phyloP scores from a whole-genome alignment of 2,888 invertebrate species.

The Dolomedes plantarius region DNA sequence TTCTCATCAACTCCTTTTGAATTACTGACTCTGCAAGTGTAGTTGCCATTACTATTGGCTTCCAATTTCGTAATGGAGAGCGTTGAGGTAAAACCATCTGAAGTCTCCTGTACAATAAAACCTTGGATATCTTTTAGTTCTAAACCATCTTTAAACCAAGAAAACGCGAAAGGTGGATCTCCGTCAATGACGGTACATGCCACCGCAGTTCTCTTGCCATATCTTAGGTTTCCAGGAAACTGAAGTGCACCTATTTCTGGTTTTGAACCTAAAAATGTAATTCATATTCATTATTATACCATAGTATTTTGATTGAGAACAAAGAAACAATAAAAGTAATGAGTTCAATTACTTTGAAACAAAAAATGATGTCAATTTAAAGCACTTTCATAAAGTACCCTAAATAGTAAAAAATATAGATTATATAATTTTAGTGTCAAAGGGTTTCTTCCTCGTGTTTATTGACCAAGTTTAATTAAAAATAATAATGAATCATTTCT shows the following conservation, averaged over 20 bases:
- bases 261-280: background rate
- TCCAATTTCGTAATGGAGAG: background rate
- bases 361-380: no score
- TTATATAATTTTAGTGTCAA: no score
- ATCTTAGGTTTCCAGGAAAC: background rate
- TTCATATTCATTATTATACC: no score
- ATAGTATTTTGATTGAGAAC: no score
- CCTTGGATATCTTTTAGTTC: background rate
- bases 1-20: constrained; percentile 8
- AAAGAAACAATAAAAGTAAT: no score
- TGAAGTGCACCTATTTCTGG: background rate
- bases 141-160: constrained; percentile 66
- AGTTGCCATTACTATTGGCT: constrained; percentile 38
- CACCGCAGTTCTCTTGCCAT: constrained; percentile 15
- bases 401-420: no score
- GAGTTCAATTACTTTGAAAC: no score
- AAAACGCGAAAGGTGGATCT: constrained; percentile 62
- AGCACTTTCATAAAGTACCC: no score
- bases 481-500: no score
- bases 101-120: background rate
- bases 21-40: constrained; percentile 35
- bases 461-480: no score
- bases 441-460: no score
- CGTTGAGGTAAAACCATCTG: background rate
- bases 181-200: constrained; percentile 57